These are phyloP conservation scores for Erpornis zantholeuca DNA, from an alignment of 2,113 vertebrate genomes.

Conservation along the genomic window DNA sequence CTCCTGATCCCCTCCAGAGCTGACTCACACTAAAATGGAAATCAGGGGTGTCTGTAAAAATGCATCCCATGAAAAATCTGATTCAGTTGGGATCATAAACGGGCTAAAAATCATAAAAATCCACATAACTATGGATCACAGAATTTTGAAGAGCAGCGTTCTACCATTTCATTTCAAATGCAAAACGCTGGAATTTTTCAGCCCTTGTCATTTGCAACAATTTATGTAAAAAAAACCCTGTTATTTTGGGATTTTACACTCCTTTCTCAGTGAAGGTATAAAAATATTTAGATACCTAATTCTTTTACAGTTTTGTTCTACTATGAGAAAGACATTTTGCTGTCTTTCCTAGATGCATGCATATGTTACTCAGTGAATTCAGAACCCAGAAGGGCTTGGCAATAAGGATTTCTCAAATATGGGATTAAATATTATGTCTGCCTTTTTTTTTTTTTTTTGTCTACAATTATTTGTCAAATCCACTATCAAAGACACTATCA, in stretches of 20 bases:
- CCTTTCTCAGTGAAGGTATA: neutral
- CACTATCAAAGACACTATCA: no score
- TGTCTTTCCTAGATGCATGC: neutral
- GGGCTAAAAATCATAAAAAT: no score
- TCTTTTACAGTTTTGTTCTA: neutral
- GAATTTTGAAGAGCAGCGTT: neutral
- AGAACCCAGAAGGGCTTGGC: neutral
- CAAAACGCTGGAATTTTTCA: neutral
- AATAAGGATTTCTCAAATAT: neutral
- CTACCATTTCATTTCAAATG: neutral
- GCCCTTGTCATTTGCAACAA: rapidly evolving
- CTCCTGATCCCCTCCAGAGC: neutral
- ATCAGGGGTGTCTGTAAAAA: neutral
- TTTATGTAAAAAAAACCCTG: neutral
- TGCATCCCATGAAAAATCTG: neutral
- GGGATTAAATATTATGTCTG: neutral
- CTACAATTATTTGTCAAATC: neutral
- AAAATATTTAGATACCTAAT: neutral
- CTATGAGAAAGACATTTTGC: neutral
- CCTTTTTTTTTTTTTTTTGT: neutral
- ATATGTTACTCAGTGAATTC: neutral
- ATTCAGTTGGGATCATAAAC: neutral
- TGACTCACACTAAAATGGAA: neutral
- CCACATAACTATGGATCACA: neutral
- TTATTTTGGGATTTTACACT: neutral